These are phyloP conservation scores for Felis chaus DNA, from an alignment of 2,113 vertebrate genomes.

Conservation along the genomic window DNA sequence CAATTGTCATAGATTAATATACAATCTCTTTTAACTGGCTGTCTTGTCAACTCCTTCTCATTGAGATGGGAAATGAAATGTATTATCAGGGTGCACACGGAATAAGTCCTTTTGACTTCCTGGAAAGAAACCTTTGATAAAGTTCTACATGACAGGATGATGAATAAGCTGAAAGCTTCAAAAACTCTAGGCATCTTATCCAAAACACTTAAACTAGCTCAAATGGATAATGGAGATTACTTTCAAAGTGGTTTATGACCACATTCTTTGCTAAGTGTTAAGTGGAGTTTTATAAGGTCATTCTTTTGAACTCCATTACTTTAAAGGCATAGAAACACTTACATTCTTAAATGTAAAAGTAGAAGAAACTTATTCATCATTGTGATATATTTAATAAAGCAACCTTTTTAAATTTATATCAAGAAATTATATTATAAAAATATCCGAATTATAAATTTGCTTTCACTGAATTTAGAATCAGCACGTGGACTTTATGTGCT, in stretches of 20 bases:
- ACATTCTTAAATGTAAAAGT: slow-evolving; percentile 15
- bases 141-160: neutral
- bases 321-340: slow-evolving; percentile 22
- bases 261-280: slow-evolving; percentile 14
- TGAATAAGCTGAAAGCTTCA: slow-evolving; percentile 14
- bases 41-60: neutral
- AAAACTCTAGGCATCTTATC: neutral
- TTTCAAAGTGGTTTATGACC: slow-evolving; percentile 28
- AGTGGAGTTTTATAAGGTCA: neutral
- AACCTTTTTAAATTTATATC: neutral
- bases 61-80: neutral
- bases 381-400: neutral
- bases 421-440: slow-evolving; percentile 9
- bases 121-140: neutral
- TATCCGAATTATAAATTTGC: neutral
- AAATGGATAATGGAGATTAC: slow-evolving; percentile 11
- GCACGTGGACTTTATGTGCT: neutral
- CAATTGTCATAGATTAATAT: neutral
- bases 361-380: neutral
- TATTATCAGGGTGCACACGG: neutral
- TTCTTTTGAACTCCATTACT: slow-evolving; percentile 10
- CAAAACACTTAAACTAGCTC: slow-evolving; percentile 1
- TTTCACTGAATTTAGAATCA: neutral
- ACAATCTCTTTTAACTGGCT: neutral
- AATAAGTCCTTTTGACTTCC: neutral